A percentile compares a stretch with the other conserved stretches of the same genome.
Evolutionary conservation across 2,888 invertebrate genomes (phyloP).

Genomic region (Harpalus rufipes): DNA sequence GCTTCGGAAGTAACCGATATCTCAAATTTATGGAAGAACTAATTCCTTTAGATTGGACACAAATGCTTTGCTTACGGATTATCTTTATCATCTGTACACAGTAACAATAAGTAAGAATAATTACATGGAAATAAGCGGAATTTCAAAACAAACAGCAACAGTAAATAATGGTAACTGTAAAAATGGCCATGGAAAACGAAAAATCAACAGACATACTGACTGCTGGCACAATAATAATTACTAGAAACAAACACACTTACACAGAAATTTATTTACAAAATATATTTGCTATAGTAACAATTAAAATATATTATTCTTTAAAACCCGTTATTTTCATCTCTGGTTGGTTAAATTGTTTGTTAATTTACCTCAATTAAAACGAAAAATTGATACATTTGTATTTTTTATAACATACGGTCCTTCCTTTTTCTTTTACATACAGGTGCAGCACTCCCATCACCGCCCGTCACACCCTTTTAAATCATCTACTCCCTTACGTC

Average conservation of each 20-base stretch:
- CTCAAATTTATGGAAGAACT: constrained; percentile 63
- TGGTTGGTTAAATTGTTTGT: too few relatives aligned
- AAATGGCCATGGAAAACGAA: constrained; percentile 65
- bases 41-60: constrained; percentile 50
- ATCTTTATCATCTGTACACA: constrained; percentile 44
- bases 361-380: too few relatives aligned
- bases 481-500: too few relatives aligned
- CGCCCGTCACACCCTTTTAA: too few relatives aligned
- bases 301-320: too few relatives aligned
- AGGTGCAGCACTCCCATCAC: too few relatives aligned
- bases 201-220: constrained; percentile 52
- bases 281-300: background rate
- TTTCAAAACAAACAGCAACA: constrained; percentile 63
- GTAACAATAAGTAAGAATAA: constrained; percentile 57
- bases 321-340: too few relatives aligned
- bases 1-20: constrained; percentile 57
- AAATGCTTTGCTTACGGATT: constrained; percentile 47
- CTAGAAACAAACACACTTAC: background rate
- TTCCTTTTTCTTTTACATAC: too few relatives aligned
- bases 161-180: constrained; percentile 66
- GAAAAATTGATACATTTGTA: too few relatives aligned
- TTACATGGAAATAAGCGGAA: constrained; percentile 59
- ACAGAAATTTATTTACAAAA: background rate
- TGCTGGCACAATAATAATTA: constrained; percentile 49
- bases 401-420: too few relatives aligned